Percentiles rank a stretch among this genome's conserved stretches.
phyloP scores from a whole-genome alignment of 2,113 vertebrate species.

The Oncorhynchus kisutch region DNA sequence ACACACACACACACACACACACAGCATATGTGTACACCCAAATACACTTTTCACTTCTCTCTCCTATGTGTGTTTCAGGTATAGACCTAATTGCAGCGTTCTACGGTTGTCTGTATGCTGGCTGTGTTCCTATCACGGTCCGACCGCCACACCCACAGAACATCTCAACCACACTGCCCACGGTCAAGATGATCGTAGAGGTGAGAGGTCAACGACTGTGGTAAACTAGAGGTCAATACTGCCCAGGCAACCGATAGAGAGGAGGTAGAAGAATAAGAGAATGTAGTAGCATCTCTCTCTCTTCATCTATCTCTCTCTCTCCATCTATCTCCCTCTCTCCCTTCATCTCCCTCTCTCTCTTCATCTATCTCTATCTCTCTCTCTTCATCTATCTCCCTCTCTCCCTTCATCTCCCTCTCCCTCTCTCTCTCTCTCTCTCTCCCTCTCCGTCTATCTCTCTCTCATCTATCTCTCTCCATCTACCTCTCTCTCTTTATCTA shows the following conservation, averaged over 20 bases:
- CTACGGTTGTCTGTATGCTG: constrained; percentile 93
- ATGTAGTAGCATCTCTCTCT: background rate
- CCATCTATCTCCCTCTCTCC: too few species aligned
- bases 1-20: too few species aligned
- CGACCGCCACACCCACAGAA: constrained; percentile 97
- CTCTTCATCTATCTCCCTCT: too few species aligned
- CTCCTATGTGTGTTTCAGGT: constrained; percentile 67
- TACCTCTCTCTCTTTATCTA: too few species aligned
- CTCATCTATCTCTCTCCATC: too few species aligned
- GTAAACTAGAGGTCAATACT: too few species aligned
- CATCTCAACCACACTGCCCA: constrained; percentile 94
- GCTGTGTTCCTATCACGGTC: constrained; percentile 97
- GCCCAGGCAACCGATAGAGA: background rate
- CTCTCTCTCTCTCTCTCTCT: too few species aligned
- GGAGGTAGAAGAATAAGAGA: background rate
- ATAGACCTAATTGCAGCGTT: constrained; percentile 96
- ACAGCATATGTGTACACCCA: background rate
- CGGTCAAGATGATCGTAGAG: constrained; percentile 99
- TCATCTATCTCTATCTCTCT: too few species aligned
- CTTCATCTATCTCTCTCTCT: too few species aligned
- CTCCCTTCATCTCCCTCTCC: too few species aligned
- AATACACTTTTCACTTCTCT: background rate
- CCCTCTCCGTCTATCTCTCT: too few species aligned
- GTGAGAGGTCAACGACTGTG: constrained; percentile 62
- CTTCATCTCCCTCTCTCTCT: too few species aligned